Conservation (phyloP, 1,140 invertebrate species). For the Eufriesea mexicana region DNA sequence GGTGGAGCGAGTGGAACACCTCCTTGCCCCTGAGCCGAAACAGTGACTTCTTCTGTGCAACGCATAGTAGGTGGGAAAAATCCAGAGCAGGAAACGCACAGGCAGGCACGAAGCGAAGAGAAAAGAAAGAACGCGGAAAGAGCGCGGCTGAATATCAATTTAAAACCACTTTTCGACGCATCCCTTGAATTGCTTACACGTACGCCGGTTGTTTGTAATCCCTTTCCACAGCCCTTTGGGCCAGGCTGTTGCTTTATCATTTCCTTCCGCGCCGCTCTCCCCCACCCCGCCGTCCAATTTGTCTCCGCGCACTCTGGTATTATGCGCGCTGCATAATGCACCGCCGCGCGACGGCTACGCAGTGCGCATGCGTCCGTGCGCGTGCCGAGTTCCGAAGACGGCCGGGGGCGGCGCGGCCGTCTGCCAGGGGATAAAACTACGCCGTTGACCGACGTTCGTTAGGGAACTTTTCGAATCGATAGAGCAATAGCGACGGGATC, state of each 20-base stretch:
- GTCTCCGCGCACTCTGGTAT: conserved; percentile 22
- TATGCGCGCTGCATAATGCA: conserved; percentile 38
- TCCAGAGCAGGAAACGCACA: no score
- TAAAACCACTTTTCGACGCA: conserved; percentile 34
- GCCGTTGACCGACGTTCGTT: background rate
- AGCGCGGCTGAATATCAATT: conserved; percentile 24
- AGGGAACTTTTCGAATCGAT: conserved; percentile 20
- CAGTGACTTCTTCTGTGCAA: no score
- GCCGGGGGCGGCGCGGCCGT: background rate
- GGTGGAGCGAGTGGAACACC: no score
- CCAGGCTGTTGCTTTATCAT: conserved; percentile 42
- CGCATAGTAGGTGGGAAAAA: no score
- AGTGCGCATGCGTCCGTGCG: no score
- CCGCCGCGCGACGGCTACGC: background rate
- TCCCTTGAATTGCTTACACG: conserved; percentile 31
- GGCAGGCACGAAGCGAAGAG: background rate
- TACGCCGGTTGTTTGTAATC: conserved; percentile 17
- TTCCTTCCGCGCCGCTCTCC: conserved; percentile 19
- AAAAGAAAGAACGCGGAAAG: background rate
- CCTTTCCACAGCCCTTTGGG: background rate
- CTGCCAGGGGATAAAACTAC: background rate
- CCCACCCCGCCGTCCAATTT: conserved; percentile 28
- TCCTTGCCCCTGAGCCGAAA: no score
- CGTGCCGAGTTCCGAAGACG: background rate
- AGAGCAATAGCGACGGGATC: background rate